phyloP scores from a whole-genome alignment of 2,797 vertebrate genomes.

The Malacoctenus gilli region DNA sequence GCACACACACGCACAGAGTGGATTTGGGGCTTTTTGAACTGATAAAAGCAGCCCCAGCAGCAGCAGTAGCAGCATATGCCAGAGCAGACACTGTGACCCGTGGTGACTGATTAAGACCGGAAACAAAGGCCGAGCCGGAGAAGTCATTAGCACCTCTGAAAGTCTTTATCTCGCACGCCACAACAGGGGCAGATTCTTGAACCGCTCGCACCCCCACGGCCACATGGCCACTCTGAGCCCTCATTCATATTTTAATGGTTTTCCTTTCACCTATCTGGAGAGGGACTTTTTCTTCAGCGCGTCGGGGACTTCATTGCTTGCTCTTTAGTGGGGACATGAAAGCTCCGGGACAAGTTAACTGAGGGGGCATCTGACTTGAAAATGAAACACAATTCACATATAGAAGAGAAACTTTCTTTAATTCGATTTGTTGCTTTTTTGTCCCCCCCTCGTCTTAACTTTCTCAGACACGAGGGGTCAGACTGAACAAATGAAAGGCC shows the following conservation, averaged over 20 bases:
- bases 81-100: conserved; percentile 57
- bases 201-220: conserved; percentile 24
- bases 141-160: conserved; percentile 71
- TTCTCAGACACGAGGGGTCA: background rate
- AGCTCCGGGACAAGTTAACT: conserved; percentile 6
- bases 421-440: too few species aligned
- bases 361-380: background rate
- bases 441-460: background rate
- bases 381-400: background rate
- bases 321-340: conserved; percentile 8
- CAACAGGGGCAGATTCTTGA: conserved; percentile 48
- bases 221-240: conserved; percentile 30
- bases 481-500: conserved; percentile 10
- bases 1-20: conserved; percentile 19
- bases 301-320: too few species aligned
- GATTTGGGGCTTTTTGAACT: conserved; percentile 54
- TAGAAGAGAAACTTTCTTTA: background rate
- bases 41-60: conserved; percentile 22
- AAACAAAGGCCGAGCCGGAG: conserved; percentile 63
- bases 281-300: background rate
- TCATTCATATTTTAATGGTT: conserved; percentile 31
- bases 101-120: conserved; percentile 63
- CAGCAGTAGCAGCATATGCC: conserved; percentile 51
- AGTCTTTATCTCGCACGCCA: conserved; percentile 52
- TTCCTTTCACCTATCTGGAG: conserved; percentile 7